phyloP scores from a whole-genome alignment of 2,113 vertebrate genomes.

The Turnix velox region DNA sequence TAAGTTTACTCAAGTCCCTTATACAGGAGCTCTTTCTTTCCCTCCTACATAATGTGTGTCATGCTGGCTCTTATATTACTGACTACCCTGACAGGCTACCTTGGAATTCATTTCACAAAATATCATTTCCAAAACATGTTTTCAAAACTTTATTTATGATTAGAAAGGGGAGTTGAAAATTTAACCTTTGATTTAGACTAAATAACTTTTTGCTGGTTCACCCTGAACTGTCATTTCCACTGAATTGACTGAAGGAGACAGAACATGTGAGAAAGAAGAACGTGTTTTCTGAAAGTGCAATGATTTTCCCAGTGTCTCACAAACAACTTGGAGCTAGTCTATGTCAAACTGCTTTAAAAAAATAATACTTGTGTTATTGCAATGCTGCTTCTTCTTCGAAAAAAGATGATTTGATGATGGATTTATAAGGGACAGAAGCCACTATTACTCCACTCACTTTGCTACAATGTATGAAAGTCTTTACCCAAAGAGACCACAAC shows the following conservation, averaged over 20 bases:
- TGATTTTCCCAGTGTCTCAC: neutral
- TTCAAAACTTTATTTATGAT: constrained; percentile 33
- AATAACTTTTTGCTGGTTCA: neutral
- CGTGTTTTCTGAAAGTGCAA: neutral
- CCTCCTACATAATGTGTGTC: neutral
- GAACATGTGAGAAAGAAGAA: neutral
- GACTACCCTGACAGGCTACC: neutral
- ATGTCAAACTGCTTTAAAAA: neutral
- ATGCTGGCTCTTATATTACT: neutral
- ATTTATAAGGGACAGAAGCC: neutral
- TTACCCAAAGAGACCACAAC: neutral
- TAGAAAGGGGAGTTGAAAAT: constrained; percentile 11
- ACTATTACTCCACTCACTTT: neutral
- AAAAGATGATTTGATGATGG: neutral
- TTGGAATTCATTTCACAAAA: constrained; percentile 32
- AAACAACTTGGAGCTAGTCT: neutral
- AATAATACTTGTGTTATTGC: neutral
- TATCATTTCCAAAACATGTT: neutral
- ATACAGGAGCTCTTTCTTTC: neutral
- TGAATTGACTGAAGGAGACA: neutral
- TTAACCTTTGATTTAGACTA: constrained; percentile 31
- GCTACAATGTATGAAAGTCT: neutral
- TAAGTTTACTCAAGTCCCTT: neutral
- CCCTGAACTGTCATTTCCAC: neutral
- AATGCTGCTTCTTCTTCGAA: neutral